Base-by-base conservation (phyloP, 2,113 vertebrate species). In the Bothrops jararaca region DNA sequence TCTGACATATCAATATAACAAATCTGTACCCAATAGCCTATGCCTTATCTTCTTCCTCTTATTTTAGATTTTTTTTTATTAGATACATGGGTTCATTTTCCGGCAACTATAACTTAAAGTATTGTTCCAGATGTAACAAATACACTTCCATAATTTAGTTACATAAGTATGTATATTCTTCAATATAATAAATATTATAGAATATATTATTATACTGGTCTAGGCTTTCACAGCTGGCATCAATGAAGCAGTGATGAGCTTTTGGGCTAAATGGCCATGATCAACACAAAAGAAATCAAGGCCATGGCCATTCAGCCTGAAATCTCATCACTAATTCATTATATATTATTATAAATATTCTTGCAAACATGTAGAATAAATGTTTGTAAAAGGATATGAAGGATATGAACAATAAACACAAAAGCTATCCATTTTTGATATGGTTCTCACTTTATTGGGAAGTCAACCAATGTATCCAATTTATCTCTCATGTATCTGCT, bases 401-500 rank as follows among this genome's bases (percentile, higher is more conserved):
- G 23, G 8, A 52, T 50, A 26, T 57, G 69, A 1, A 23, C n/a
- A 48, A 50, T 29, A 26, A 93, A 95, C 87, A n/a, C 69, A 1
- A 39, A 10, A 86, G 91, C 22, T 8, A 94, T 88, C 39, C 5
- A 94, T 18, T 91, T 89, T 4, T 50, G 1, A 91, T 85, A 90
- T 39, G 12, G 48, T 89, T 96, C 94, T 94, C 97, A 98, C 98
- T 95, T 98, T 96, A 98, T 96, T 10, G 99, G 99, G 94, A 99
- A 99, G 94, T 99, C 99, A 94, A 99, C 99, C 94, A 99, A 97
- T 0, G 99, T 99, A 97, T 99, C 99, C 97, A 99, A 96, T 94
- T 99, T 99, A 96, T 99, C 99, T 95, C 99, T 98, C 99, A 99
- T 99, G n/a, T 99, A 99, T 95, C 99, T 98, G 95, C 99, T 99